Conservation (phyloP, 1,140 invertebrate species). For the Ericerus pela region DNA sequence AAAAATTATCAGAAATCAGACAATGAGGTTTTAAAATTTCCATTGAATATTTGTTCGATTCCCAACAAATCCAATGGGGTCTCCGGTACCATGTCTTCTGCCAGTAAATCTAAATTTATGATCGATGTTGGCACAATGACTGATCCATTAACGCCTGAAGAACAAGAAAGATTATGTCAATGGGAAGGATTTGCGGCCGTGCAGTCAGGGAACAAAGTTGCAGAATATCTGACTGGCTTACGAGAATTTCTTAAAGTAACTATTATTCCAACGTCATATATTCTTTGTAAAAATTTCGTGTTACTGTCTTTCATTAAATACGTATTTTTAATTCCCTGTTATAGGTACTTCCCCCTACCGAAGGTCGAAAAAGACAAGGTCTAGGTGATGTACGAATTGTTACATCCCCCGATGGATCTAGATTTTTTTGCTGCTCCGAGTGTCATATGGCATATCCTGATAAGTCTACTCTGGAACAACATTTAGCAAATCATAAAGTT, state of each 20-base stretch:
- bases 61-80: background rate
- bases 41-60: background rate
- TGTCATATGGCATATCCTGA: slow-evolving; percentile 76
- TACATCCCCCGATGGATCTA: slow-evolving; percentile 64
- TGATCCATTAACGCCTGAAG: slow-evolving; percentile 30
- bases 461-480: slow-evolving; percentile 60
- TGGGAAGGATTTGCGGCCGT: slow-evolving; percentile 21
- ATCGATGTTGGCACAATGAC: slow-evolving; percentile 39
- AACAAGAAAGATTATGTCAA: slow-evolving; percentile 20
- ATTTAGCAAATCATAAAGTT: slow-evolving; percentile 54
- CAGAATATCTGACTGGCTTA: slow-evolving; percentile 26
- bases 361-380: slow-evolving; percentile 22
- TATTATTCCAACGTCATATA: background rate
- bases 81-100: background rate
- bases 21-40: background rate
- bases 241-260: slow-evolving; percentile 27
- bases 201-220: slow-evolving; percentile 26
- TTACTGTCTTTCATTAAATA: background rate
- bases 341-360: slow-evolving; percentile 17
- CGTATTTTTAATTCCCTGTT: background rate
- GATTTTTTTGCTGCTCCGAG: slow-evolving; percentile 67
- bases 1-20: background rate
- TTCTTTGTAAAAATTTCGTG: background rate
- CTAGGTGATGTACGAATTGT: slow-evolving; percentile 59
- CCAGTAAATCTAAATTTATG: slow-evolving; percentile 26